Base-by-base conservation (phyloP, 2,888 invertebrate genomes). In the Bellardia bayeri region DNA sequence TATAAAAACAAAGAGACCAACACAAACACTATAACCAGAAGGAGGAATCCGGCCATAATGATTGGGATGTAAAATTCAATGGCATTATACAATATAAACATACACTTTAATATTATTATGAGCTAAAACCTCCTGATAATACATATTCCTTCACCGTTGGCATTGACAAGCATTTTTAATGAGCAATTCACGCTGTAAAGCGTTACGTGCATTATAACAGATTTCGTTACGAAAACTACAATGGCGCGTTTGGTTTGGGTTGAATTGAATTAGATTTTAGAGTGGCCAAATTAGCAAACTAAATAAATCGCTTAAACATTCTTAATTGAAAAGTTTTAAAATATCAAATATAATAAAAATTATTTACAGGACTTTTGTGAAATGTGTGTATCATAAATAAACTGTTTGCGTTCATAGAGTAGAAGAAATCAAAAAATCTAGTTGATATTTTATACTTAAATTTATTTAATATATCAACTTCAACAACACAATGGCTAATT, bases 141-240 rank as follows among this genome's bases (percentile, higher is more conserved):
- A 51, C 14, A 49, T 13, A 68, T 72, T 61, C 75, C 13, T 30
- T 16, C 69, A 51, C 40, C 63, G 33, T 71, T 14, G 61, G 3
- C 68, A 66, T 79, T 58, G 66, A 13, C 42, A 79, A 84, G 74
- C 49, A 84, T 61, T 84, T 72, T 72, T 84, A 84, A 84, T 84
- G 74, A 79, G 61, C 58, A 61, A 68, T 72, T 79, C 58, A 58
- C 58, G 40, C 23, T 66, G 45, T 54, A 71, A 66, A 84, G 23
- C 30, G 49, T 83, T 74, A 61, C 61, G 68, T 33, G 40, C 13
- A 61, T 74, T 79, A 42, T 42, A 79, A 74, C 3, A 61, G 79
- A 74, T 68, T 79, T 61, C 68, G 58, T 84, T 79, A 84, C 51
- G 30, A 42, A 82, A 75, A 49, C 42, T 42, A 51, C 11, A 49